Conservation (phyloP, 2,113 vertebrate genomes). For the Notechis scutatus region DNA sequence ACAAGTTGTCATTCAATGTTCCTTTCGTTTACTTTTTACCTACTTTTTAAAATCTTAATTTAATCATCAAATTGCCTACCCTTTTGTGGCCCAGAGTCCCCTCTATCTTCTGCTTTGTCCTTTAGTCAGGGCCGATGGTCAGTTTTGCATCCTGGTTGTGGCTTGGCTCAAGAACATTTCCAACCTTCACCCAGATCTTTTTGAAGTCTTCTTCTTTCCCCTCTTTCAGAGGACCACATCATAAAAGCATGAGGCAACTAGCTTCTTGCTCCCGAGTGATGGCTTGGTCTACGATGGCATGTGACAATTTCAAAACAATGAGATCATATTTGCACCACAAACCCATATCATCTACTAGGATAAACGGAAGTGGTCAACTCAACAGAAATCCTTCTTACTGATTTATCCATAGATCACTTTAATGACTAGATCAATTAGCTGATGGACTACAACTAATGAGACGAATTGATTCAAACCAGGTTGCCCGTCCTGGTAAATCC, state of each 20-base stretch:
- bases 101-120: background rate
- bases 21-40: background rate
- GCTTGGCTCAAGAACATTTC: background rate
- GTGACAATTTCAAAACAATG: background rate
- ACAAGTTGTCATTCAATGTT: background rate
- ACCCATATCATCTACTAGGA: background rate
- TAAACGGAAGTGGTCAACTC: background rate
- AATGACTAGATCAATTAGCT: background rate
- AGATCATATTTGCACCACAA: background rate
- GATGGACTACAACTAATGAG: background rate
- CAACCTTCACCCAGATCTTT: background rate
- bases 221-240: background rate
- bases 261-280: background rate
- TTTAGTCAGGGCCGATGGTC: background rate
- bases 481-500: background rate
- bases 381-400: background rate
- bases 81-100: background rate
- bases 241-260: background rate
- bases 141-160: background rate
- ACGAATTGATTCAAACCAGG: background rate
- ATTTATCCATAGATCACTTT: background rate
- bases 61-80: background rate
- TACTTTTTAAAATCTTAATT: background rate
- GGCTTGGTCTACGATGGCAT: background rate
- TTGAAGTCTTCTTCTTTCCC: background rate